Evolutionary conservation across 2,888 invertebrate species (phyloP), one percentile per base, ranked within the genome.

Genomic region (Sialis fuliginosa): DNA sequence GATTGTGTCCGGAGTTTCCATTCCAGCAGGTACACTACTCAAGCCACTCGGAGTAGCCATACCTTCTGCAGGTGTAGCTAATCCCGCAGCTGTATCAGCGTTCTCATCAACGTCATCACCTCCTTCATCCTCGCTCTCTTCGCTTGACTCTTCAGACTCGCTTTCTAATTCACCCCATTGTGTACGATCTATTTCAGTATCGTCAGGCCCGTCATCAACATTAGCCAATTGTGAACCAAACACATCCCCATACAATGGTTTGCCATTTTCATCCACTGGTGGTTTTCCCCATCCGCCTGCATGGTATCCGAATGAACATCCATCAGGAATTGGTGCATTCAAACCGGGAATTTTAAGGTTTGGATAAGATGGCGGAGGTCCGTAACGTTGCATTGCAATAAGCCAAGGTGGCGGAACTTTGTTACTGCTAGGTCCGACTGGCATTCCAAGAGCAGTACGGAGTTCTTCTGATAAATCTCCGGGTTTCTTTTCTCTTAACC

Each of bases 261-360:
- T 87, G 35, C 98, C 98, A 51, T 82, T 84, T 66, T 97, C 97
- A 66, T 98, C 98, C 0, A 98, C 98, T 0, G 98, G 98, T 8
- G 98, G 98, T 64, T 98, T 98, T 50, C 98, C 97, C 97, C 97
- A 98, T 31, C 97, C 97, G 37, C 95, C 98, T 1, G 97, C 96
- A 68, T 98, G 97, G 66, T 98, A 98, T 12, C 98, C 98, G 65
- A 98, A 98, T 0, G 93, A 87, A 60, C 96, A 97, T 2, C 84
- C 82, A 50, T 96, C 97, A 0, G 98, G 98, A 56, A 98, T 98
- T 1, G 97, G 95, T 2, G 96, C 95, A 70, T 97, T 98, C 5
- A 98, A 70, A 0, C 97, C 97, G 0, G 96, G 90, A 59, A 98
- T 92, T 69, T 96, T 97, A 31, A 98, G 70, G 69, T 95, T 96